Percentiles rank a stretch among this genome's conserved stretches.
Evolutionary conservation across 2,113 vertebrate species (phyloP).

Genomic region (Diphyllodes magnificus): DNA sequence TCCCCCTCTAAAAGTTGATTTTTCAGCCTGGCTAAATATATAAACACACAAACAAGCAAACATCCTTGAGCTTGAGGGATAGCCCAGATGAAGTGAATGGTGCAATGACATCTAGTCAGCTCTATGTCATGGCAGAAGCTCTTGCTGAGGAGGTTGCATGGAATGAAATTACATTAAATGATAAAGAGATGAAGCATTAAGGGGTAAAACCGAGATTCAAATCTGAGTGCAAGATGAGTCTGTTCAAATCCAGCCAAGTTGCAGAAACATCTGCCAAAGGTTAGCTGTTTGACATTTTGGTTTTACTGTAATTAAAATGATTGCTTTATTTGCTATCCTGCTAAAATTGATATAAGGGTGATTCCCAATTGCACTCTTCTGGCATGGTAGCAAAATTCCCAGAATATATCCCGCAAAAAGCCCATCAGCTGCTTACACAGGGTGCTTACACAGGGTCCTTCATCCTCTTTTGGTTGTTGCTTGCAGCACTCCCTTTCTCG

Average conservation of each 20-base stretch:
- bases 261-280: background rate
- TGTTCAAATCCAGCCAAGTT: background rate
- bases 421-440: background rate
- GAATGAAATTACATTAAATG: background rate
- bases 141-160: background rate
- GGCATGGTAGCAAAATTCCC: background rate
- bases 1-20: background rate
- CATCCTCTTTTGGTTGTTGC: background rate
- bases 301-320: background rate
- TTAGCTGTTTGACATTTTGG: background rate
- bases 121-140: background rate
- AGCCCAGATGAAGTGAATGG: background rate
- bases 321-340: background rate
- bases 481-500: background rate
- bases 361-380: background rate
- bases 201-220: background rate
- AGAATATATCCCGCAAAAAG: background rate
- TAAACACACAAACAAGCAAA: background rate
- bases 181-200: background rate
- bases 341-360: background rate
- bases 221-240: background rate
- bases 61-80: background rate
- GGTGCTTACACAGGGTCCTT: fast-evolving
- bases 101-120: background rate
- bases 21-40: background rate